Conservation (phyloP, 2,113 vertebrate species). For the Lepisosteus osseus region DNA sequence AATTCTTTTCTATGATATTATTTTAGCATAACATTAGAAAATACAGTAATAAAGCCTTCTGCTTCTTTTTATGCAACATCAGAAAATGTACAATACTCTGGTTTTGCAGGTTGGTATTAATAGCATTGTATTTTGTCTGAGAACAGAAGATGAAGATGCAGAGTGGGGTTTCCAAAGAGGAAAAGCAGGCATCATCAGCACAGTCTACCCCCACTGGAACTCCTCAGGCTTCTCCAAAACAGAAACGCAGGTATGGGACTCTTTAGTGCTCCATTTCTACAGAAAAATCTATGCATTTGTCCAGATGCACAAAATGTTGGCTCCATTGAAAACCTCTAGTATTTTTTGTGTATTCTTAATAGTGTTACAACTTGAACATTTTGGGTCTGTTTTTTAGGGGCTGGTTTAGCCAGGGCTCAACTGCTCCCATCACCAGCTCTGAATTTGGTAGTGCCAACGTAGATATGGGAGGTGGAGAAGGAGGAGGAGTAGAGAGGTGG, state of each 20-base stretch:
- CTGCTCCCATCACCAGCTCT: conserved; percentile 58
- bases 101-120: too few species aligned
- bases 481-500: conserved; percentile 76
- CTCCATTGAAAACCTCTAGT: too few species aligned
- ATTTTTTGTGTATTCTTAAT: too few species aligned
- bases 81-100: too few species aligned
- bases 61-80: too few species aligned
- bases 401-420: conserved; percentile 80
- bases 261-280: too few species aligned
- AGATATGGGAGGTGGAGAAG: conserved; percentile 71
- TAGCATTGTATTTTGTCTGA: conserved; percentile 16
- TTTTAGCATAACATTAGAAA: too few species aligned
- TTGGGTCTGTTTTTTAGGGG: conserved; percentile 54
- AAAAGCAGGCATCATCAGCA: conserved; percentile 77
- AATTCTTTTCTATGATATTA: too few species aligned
- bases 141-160: conserved; percentile 87
- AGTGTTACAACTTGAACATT: not conserved
- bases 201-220: conserved; percentile 83
- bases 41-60: too few species aligned
- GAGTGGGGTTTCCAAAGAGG: conserved; percentile 81
- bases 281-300: too few species aligned
- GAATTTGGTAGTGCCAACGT: conserved; percentile 51
- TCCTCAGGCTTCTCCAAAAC: conserved; percentile 80
- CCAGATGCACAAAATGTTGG: too few species aligned
- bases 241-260: conserved; percentile 71